Evolutionary conservation across 2,797 vertebrate species (phyloP).

Genomic region (Acanthurus lineatus): DNA sequence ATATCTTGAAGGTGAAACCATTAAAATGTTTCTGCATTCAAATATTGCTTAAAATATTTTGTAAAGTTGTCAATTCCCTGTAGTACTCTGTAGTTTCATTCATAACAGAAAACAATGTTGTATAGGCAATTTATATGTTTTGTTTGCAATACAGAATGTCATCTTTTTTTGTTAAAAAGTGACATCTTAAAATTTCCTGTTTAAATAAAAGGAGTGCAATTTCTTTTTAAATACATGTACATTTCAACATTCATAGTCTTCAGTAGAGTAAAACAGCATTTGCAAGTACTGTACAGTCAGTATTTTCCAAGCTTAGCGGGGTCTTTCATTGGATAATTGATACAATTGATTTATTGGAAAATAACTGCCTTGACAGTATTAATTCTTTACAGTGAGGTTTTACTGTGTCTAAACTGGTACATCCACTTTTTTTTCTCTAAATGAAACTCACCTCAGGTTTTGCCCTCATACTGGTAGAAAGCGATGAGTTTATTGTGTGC

Average conservation of each 20-base stretch:
- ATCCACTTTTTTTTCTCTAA: neutral
- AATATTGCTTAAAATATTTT: no score
- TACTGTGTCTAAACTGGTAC: slow-evolving; percentile 10
- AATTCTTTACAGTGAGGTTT: slow-evolving; percentile 16
- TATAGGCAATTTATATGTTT: neutral
- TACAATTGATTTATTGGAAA: neutral
- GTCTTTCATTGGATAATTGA: slow-evolving; percentile 9
- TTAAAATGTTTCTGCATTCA: no score
- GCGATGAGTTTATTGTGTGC: neutral
- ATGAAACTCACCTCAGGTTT: neutral
- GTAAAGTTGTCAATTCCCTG: no score
- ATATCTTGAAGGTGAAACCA: no score
- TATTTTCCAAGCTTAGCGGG: neutral
- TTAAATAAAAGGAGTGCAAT: no score
- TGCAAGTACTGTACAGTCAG: neutral
- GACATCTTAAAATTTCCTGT: no score
- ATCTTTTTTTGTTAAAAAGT: no score
- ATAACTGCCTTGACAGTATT: slow-evolving; percentile 13
- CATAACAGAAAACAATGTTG: no score
- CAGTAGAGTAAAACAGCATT: neutral
- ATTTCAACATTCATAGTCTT: neutral
- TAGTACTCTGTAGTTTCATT: no score
- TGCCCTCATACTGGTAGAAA: no score
- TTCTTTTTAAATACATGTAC: no score
- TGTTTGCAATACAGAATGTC: no score